Evolutionary conservation across 2,888 invertebrate species (phyloP).

Genomic region (Lycia hirtaria): DNA sequence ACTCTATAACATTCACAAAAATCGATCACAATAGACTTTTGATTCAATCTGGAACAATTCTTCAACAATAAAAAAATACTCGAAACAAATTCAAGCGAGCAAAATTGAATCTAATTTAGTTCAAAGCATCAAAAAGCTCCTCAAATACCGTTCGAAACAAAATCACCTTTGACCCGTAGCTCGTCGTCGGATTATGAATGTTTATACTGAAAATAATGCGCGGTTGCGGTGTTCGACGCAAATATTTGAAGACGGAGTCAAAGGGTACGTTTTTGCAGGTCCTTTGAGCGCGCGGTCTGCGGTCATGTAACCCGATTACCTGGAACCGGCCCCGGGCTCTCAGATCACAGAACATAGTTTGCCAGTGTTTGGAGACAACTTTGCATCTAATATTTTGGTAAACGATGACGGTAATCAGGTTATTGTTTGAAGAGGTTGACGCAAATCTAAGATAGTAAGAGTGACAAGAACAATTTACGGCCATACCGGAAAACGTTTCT

Average conservation of each 20-base stretch:
- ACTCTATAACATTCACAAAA: too few relatives aligned
- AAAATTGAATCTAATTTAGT: constrained; percentile 15
- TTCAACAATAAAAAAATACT: not conserved
- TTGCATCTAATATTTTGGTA: constrained; percentile 18
- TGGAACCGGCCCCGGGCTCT: constrained; percentile 39
- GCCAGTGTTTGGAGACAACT: constrained; percentile 18
- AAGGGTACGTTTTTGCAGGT: constrained; percentile 79
- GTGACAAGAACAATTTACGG: too few relatives aligned
- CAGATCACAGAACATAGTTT: constrained; percentile 44
- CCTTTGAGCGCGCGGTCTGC: constrained; percentile 77
- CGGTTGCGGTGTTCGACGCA: constrained; percentile 74
- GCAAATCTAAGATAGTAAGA: too few relatives aligned
- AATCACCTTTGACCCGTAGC: constrained; percentile 65
- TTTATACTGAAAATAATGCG: constrained; percentile 82
- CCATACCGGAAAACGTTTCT: too few relatives aligned
- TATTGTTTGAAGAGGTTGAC: constrained; percentile 6
- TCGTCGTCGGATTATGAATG: constrained; percentile 75
- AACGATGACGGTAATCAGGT: constrained; percentile 14
- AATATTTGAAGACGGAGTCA: constrained; percentile 82
- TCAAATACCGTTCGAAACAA: constrained; percentile 50
- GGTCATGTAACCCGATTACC: constrained; percentile 82
- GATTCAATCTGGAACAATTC: too few relatives aligned
- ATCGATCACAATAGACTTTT: too few relatives aligned
- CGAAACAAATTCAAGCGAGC: not conserved
- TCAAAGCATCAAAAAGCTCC: constrained; percentile 44